These are phyloP conservation scores for Biston betularia DNA, from an alignment of 2,888 invertebrate genomes.

Conservation along the genomic window DNA sequence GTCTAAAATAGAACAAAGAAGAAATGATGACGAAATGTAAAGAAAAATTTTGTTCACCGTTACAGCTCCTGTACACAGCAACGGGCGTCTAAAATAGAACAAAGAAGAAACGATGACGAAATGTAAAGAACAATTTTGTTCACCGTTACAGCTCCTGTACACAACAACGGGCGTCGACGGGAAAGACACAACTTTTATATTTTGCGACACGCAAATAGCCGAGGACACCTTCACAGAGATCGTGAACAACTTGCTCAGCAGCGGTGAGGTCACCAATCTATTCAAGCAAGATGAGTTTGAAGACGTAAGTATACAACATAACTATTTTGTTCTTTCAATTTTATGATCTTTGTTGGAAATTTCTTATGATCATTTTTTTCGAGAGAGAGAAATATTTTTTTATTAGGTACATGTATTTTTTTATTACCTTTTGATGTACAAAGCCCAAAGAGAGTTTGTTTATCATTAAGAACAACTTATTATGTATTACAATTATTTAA, in stretches of 20 bases:
- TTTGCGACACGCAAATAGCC: conserved; percentile 94
- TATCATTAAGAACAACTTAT: no score
- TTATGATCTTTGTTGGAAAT: no score
- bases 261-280: conserved; percentile 95
- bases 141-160: conserved; percentile 83
- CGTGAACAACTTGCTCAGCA: conserved; percentile 94
- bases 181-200: conserved; percentile 92
- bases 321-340: background rate
- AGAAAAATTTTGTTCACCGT: no score
- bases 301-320: conserved; percentile 83
- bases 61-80: conserved; percentile 88
- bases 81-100: conserved; percentile 86
- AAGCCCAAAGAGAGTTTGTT: no score
- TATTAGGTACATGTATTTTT: no score
- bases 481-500: no score
- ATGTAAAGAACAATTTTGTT: no score
- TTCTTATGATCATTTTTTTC: no score
- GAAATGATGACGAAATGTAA: no score
- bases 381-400: no score
- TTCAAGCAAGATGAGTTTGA: conserved; percentile 96
- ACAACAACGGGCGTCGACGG: conserved; percentile 90
- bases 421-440: no score
- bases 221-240: conserved; percentile 95
- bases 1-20: conserved; percentile 63
- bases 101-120: no score